These are phyloP conservation scores for Gymnothorax reevesii DNA, from an alignment of 2,797 vertebrate species.

Conservation along the genomic window DNA sequence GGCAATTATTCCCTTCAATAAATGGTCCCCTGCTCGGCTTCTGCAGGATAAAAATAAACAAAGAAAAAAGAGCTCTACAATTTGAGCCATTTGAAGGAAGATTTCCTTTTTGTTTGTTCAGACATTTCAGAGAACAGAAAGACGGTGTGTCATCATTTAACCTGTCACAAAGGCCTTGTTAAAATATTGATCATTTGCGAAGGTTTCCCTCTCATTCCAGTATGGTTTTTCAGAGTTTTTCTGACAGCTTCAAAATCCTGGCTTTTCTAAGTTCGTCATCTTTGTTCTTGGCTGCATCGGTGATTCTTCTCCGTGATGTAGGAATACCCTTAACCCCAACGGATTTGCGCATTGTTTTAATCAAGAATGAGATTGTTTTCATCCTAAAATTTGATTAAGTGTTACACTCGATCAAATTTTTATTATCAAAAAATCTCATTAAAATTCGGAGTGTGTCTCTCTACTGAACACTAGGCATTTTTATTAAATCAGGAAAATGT, in stretches of 20 bases:
- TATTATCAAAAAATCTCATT: neutral
- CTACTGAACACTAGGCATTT: neutral
- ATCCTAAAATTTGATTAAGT: too few relatives aligned
- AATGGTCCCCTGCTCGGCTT: too few relatives aligned
- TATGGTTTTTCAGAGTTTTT: neutral
- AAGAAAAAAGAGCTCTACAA: neutral
- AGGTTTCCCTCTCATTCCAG: neutral
- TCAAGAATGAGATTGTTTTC: too few relatives aligned
- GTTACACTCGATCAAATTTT: neutral
- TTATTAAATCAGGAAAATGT: neutral
- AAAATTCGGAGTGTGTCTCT: neutral
- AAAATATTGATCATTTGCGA: neutral
- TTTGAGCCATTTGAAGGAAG: neutral
- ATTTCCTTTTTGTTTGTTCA: neutral
- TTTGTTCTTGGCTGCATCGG: neutral
- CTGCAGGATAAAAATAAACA: neutral
- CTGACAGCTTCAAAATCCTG: neutral
- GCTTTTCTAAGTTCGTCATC: neutral
- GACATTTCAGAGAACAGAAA: neutral
- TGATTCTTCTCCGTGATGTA: neutral
- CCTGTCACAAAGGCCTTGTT: neutral
- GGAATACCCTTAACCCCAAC: too few relatives aligned
- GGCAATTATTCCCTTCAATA: too few relatives aligned
- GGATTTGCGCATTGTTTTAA: too few relatives aligned
- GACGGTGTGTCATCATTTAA: neutral